phyloP scores from a whole-genome alignment of 2,888 invertebrate species.

The Xanthostigma xanthostigma region DNA sequence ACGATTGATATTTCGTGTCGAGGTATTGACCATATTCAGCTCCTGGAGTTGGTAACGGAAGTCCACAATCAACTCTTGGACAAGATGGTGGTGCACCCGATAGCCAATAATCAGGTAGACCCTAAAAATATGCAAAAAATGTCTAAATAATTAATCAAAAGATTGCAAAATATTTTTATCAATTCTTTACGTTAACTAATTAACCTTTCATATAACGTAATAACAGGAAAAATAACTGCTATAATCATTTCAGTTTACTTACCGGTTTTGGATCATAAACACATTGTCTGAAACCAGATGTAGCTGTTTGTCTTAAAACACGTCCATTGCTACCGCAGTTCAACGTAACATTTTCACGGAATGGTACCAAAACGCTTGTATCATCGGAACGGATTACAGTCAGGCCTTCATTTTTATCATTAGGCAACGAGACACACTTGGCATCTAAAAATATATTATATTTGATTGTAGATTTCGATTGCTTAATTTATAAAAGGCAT shows the following conservation, averaged over 20 bases:
- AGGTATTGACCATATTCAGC: constrained; percentile 81
- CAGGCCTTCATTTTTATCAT: constrained; percentile 77
- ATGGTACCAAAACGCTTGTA: constrained; percentile 72
- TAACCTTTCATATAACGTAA: not conserved
- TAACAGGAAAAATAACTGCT: not conserved
- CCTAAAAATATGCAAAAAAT: constrained; percentile 28
- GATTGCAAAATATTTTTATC: not conserved
- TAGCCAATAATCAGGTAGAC: constrained; percentile 80
- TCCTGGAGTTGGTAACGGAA: constrained; percentile 80
- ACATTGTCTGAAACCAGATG: constrained; percentile 81
- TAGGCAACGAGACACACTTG: constrained; percentile 76
- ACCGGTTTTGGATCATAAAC: constrained; percentile 86
- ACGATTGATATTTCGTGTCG: constrained; percentile 83
- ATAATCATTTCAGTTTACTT: constrained; percentile 17
- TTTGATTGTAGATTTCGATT: not conserved
- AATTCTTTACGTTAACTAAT: no score
- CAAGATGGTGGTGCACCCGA: constrained; percentile 77
- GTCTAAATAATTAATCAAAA: not conserved
- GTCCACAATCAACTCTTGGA: constrained; percentile 81
- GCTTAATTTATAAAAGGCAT: not conserved
- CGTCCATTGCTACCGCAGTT: constrained; percentile 66
- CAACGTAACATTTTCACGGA: constrained; percentile 79
- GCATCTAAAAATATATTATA: constrained; percentile 48
- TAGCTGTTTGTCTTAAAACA: constrained; percentile 62
- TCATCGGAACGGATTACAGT: constrained; percentile 63